Evolutionary conservation across 2,888 invertebrate species (phyloP).

Genomic region (Rhamphomyia laevipes): DNA sequence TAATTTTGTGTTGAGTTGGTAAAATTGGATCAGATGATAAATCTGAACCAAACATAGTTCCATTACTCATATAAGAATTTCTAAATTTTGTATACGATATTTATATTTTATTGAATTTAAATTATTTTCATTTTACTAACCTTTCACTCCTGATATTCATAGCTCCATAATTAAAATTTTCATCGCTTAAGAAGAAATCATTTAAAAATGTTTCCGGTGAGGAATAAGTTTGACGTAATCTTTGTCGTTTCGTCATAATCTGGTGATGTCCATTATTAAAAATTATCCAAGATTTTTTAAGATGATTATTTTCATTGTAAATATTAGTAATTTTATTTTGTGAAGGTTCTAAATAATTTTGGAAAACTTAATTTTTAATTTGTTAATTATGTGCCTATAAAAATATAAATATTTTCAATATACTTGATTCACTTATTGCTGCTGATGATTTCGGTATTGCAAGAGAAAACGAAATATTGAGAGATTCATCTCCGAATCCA

Average conservation of each 20-base stretch:
- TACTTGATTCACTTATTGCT: constrained; percentile 18
- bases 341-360: constrained; percentile 13
- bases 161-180: constrained; percentile 29
- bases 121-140: constrained; percentile 8
- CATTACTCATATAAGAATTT: constrained; percentile 24
- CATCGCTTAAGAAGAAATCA: constrained; percentile 22
- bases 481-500: constrained; percentile 32
- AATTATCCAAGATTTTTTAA: constrained; percentile 34
- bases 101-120: neutral
- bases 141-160: constrained; percentile 33
- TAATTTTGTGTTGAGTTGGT: constrained; percentile 1
- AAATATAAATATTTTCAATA: constrained; percentile 6
- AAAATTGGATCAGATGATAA: constrained; percentile 30
- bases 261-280: constrained; percentile 23
- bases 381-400: neutral
- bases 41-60: constrained; percentile 35
- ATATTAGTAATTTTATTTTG: constrained; percentile 23
- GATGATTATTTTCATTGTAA: constrained; percentile 31
- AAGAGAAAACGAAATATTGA: constrained; percentile 36
- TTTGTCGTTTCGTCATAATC: constrained; percentile 25
- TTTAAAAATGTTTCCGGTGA: constrained; percentile 32
- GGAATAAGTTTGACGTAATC: constrained; percentile 33
- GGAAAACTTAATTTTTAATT: neutral
- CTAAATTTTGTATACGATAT: constrained; percentile 10
- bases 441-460: constrained; percentile 23